phyloP scores from a whole-genome alignment of 2,113 vertebrate species.

The Muntiacus reevesi region DNA sequence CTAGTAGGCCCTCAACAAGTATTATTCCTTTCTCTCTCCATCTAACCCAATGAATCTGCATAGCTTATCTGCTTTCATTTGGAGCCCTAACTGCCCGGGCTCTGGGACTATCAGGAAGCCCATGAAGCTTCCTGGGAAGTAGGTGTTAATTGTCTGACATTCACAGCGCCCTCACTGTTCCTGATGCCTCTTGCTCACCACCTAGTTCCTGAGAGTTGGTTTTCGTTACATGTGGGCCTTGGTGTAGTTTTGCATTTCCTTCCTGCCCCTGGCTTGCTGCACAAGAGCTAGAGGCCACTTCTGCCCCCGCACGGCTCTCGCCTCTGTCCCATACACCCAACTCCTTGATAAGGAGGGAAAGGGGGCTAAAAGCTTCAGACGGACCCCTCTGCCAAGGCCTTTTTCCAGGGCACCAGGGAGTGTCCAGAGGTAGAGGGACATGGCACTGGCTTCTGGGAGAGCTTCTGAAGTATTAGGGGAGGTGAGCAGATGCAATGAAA shows the following conservation, averaged over 20 bases:
- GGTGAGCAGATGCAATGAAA: constrained; percentile 20
- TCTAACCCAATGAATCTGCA: not conserved
- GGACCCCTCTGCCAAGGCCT: not conserved
- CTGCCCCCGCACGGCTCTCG: not conserved
- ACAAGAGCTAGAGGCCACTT: not conserved
- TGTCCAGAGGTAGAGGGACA: not conserved
- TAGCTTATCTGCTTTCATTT: not conserved
- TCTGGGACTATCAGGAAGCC: not conserved
- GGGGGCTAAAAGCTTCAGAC: not conserved
- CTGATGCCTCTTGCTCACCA: not conserved
- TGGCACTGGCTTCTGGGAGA: not conserved
- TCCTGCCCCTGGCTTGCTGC: not conserved
- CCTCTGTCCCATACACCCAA: not conserved
- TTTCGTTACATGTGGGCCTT: not conserved
- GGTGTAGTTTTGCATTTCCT: not conserved
- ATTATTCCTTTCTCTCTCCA: not conserved
- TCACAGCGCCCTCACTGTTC: not conserved
- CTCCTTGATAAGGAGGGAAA: not conserved
- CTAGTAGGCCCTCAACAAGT: not conserved
- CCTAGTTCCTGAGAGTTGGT: not conserved
- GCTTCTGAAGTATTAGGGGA: constrained; percentile 29
- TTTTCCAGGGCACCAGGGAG: not conserved
- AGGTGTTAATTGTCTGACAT: fast-evolving
- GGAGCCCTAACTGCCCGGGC: not conserved
- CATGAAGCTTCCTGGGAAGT: not conserved